Base-by-base conservation (phyloP, 2,888 invertebrate species). In the Drosophila diplacantha region DNA sequence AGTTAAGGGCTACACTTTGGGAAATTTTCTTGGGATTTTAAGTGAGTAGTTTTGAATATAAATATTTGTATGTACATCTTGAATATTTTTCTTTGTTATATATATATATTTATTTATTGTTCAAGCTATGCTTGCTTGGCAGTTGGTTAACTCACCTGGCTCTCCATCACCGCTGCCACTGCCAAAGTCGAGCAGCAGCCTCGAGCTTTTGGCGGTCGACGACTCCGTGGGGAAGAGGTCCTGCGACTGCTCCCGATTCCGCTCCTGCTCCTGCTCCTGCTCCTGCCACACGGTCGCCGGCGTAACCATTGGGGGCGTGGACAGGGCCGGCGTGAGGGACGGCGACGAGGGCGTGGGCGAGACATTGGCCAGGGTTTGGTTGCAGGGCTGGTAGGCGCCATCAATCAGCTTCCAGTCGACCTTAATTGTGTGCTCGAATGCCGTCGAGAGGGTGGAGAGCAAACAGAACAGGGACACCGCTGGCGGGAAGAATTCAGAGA, bases 371-470 rank as follows among this genome's bases (percentile, higher is more conserved):
- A 71, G 51, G 37, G 76, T 84, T 71, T 61, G 71, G 78, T 85
- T 82, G 69, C 87, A 87, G 49, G 83, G 82, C 73, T 72, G 76
- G 51, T 85, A 86, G 69, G 74, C 69, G 71, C 68, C 76, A 77
- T 87, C 84, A 71, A 85, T 76, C 66, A 84, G 69, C 64, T 76
- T 80, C 66, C 69, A 75, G 55, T 69, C 68, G 73, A 77, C 75
- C 63, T 70, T 72, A 58, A 84, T 84, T 74, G 90, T 88, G 88
- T 91, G 91, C 86, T 94, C 93, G 85, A 94, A 93, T n/a, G 92
- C 90, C 49, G 93, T 90, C 35, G 90, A 89, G 43, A 91, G 88
- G 1, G 94, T 93, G 51, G 91, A 89, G 31, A 92, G 82, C 61
- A 92, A 88, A 78, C 92, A 92, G 54, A 92, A 87, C 14, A 92